A percentile compares a stretch with the other conserved stretches of the same genome.
Evolutionary conservation across 2,797 vertebrate genomes (phyloP).

Genomic region (Momotus momota): DNA sequence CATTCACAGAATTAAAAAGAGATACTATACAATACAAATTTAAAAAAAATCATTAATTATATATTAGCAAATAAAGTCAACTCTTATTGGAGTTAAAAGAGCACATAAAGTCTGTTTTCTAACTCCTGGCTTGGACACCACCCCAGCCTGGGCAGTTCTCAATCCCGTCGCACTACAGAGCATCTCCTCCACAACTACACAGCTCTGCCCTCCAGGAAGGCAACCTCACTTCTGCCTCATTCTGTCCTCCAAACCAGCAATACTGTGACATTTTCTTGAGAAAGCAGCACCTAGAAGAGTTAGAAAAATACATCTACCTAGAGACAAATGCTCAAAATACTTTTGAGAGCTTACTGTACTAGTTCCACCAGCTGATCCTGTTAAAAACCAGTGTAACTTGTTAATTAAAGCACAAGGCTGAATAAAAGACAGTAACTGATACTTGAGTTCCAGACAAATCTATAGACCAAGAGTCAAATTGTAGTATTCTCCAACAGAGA

Average conservation of each 20-base stretch:
- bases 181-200: neutral
- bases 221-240: neutral
- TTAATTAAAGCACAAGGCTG: neutral
- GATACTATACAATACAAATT: neutral
- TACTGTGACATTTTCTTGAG: neutral
- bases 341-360: neutral
- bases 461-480: neutral
- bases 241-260: neutral
- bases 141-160: neutral
- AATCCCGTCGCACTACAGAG: neutral
- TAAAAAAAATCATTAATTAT: neutral
- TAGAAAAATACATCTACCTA: neutral
- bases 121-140: neutral
- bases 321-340: neutral
- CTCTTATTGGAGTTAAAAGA: neutral
- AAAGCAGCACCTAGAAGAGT: neutral
- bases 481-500: slow-evolving; percentile 21
- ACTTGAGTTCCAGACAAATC: neutral
- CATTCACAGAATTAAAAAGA: neutral
- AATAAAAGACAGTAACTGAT: neutral
- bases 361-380: neutral
- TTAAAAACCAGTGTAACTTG: neutral
- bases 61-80: neutral
- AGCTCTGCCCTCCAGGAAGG: neutral
- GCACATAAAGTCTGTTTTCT: neutral